Evolutionary conservation across 2,113 vertebrate genomes (phyloP), one percentile per base, ranked within the genome.

Genomic region (Tinamus guttatus): DNA sequence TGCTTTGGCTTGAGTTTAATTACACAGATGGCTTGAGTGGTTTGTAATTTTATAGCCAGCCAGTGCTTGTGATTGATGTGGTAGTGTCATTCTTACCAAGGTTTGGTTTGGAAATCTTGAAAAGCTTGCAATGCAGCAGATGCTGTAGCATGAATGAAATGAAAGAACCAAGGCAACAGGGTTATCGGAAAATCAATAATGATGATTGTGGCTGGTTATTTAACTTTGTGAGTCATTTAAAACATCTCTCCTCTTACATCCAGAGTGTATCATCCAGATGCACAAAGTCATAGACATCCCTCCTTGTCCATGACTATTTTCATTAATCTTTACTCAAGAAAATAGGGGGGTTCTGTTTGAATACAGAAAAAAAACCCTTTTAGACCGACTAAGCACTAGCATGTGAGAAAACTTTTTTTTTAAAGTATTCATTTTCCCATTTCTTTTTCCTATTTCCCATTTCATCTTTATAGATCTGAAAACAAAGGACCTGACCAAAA

Each of bases 31-130:
- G 60, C 68, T 69, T 87, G 82, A 89, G 59, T 94, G 87, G 85
- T 89, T 90, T 85, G 79, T 85, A 89, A 87, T 95, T 95, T 93
- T 94, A 95, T 91, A 97, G 95, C 56, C 85, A 85, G 54, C 41
- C 91, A 91, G 47, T 75, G 81, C 54, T 87, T 63, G 56, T 56
- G 95, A 95, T 91, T 93, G 89, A 91, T 96, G 95, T 91, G 85
- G 93, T 83, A 63, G 76, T 93, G 91, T 91, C 79, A 60, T 28
- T 94, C 82, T 88, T 80, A 94, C 71, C 45, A 76, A 91, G 68
- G 68, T 51, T 60, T 94, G 85, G 63, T 87, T 96, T 93, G 85
- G 81, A 95, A 89, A 82, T 52, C 78, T 92, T 90, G 62, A 94
- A 89, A 94, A 81, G 52, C 65, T 92, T 70, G 63, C 21, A 34